A percentile compares a stretch with the other conserved stretches of the same genome.
Evolutionary conservation across 2,888 invertebrate genomes (phyloP).

Genomic region (Synergus japonicus): DNA sequence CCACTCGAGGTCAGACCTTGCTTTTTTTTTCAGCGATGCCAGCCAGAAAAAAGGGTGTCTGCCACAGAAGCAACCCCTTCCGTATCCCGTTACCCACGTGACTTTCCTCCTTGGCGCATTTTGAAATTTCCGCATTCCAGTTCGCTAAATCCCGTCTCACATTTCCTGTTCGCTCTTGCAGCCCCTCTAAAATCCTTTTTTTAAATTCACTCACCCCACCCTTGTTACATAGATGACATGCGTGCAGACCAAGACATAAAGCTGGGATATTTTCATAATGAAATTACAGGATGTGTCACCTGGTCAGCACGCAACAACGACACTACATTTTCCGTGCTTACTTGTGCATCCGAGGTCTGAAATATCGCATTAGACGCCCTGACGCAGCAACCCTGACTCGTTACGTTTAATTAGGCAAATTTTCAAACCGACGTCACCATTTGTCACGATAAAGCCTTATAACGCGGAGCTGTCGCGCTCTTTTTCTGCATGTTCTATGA

Average conservation of each 20-base stretch:
- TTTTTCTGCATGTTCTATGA: slow-evolving; percentile 5
- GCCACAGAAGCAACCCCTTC: neutral
- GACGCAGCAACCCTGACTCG: slow-evolving; percentile 49
- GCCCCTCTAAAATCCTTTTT: neutral
- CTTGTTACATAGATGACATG: neutral
- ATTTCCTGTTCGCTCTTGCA: neutral
- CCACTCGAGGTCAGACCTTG: slow-evolving; percentile 17
- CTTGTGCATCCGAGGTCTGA: slow-evolving; percentile 43
- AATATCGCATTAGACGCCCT: slow-evolving; percentile 47
- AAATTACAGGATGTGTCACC: slow-evolving; percentile 62
- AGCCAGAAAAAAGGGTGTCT: neutral
- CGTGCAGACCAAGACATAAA: slow-evolving; percentile 26
- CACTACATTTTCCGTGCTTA: slow-evolving; percentile 29
- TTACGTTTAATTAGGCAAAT: slow-evolving; percentile 64
- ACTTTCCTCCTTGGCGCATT: neutral
- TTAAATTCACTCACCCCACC: neutral
- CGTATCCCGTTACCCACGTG: neutral
- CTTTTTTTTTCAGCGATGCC: neutral
- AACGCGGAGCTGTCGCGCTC: slow-evolving; percentile 37
- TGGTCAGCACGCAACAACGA: slow-evolving; percentile 42
- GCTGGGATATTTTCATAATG: slow-evolving; percentile 64
- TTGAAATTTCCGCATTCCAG: slow-evolving; percentile 10
- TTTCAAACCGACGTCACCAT: slow-evolving; percentile 55
- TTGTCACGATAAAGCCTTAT: slow-evolving; percentile 59
- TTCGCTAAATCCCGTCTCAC: neutral